These are phyloP conservation scores for Sebastiscus albofasciatus DNA, from an alignment of 2,797 vertebrate species.

Conservation along the genomic window DNA sequence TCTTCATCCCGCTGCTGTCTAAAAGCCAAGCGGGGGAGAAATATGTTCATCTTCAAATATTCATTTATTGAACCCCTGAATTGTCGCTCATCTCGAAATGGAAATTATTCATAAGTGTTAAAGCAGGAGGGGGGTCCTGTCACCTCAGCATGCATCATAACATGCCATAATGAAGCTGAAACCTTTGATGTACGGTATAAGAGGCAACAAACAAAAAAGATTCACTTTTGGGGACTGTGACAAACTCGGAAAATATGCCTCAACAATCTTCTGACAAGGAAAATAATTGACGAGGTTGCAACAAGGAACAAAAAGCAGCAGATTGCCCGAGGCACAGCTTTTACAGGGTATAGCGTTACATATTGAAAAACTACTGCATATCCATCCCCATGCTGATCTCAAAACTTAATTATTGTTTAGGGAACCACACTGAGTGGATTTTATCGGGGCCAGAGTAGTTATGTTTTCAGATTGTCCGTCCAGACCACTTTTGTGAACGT, in stretches of 20 bases:
- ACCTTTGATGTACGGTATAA: slow-evolving; percentile 13
- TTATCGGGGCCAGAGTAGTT: background rate
- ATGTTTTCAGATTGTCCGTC: background rate
- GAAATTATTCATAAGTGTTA: slow-evolving; percentile 18
- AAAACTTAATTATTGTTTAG: background rate
- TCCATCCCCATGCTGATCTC: background rate
- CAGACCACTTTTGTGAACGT: background rate
- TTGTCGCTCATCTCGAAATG: slow-evolving; percentile 21
- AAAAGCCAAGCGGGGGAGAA: slow-evolving; percentile 11
- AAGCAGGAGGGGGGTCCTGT: background rate
- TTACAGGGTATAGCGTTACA: slow-evolving; percentile 1
- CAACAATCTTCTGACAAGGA: slow-evolving; percentile 8
- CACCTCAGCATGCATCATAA: slow-evolving; percentile 23
- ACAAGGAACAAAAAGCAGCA: background rate
- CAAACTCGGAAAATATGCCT: slow-evolving; percentile 13
- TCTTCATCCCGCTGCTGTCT: slow-evolving; percentile 4
- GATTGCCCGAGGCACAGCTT: slow-evolving; percentile 14
- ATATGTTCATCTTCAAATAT: slow-evolving; percentile 16
- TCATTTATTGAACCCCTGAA: slow-evolving; percentile 33
- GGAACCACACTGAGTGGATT: background rate
- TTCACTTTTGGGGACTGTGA: slow-evolving; percentile 7
- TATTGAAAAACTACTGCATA: background rate
- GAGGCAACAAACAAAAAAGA: background rate
- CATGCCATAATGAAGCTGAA: slow-evolving; percentile 9
- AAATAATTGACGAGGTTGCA: slow-evolving; percentile 11